A percentile compares a stretch with the other conserved stretches of the same genome.
These are phyloP conservation scores for Drosophila sproati DNA, from an alignment of 1,140 invertebrate genomes.

Conservation along the genomic window DNA sequence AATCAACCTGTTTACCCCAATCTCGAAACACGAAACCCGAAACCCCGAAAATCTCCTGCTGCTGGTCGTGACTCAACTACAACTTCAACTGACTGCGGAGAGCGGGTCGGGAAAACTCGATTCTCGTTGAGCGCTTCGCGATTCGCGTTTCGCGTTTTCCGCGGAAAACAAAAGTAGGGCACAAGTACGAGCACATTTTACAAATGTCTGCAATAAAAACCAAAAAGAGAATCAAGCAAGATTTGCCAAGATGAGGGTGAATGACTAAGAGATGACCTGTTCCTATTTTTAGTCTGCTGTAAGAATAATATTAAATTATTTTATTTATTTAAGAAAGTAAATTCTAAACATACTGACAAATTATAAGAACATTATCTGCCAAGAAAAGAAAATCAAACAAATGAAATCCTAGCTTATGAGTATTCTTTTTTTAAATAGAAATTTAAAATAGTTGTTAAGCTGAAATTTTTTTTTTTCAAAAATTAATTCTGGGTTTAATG, in stretches of 20 bases:
- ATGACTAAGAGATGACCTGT: not conserved
- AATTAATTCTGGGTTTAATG: too few species aligned
- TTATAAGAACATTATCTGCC: too few species aligned
- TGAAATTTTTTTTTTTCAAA: too few species aligned
- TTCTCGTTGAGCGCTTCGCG: conserved; percentile 44
- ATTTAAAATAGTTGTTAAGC: too few species aligned
- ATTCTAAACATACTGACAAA: too few species aligned
- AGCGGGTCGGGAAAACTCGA: conserved; percentile 59
- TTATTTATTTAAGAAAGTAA: too few species aligned
- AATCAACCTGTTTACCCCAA: conserved; percentile 73
- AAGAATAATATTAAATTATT: too few species aligned
- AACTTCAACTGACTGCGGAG: conserved; percentile 22
- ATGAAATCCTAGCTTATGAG: too few species aligned
- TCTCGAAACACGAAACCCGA: not conserved
- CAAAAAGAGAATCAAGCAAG: conserved; percentile 1
- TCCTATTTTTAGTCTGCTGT: too few species aligned
- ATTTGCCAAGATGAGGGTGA: not conserved
- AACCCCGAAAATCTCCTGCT: not conserved
- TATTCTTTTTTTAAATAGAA: too few species aligned
- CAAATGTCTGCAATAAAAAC: conserved; percentile 23
- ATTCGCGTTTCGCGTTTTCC: not conserved
- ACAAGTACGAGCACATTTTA: conserved; percentile 45
- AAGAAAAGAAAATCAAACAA: too few species aligned
- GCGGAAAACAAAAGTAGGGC: conserved; percentile 58
- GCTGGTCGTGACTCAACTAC: conserved; percentile 42